These are phyloP conservation scores for Drosophila vallismaia DNA, from an alignment of 2,888 invertebrate species.

Conservation along the genomic window DNA sequence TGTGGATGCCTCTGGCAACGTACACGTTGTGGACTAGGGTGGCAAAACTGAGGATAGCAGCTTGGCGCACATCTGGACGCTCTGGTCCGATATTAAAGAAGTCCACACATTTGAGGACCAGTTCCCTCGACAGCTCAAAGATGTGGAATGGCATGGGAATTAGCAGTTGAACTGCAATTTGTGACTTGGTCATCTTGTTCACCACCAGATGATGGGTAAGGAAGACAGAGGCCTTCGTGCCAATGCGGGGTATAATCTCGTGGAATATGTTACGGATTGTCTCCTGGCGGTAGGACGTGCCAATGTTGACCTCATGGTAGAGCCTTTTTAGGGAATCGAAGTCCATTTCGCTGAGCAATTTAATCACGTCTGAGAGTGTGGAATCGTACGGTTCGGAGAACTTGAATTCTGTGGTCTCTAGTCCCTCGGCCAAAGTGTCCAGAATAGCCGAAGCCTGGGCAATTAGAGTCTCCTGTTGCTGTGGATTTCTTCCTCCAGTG, in stretches of 20 bases:
- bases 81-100: conserved; percentile 84
- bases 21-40: conserved; percentile 88
- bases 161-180: conserved; percentile 87
- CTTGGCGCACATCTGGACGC: conserved; percentile 86
- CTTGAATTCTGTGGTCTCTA: conserved; percentile 82
- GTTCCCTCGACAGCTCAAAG: conserved; percentile 85
- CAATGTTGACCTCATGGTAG: conserved; percentile 86
- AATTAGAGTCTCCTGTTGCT: conserved; percentile 81
- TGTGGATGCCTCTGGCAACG: conserved; percentile 84
- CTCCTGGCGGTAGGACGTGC: conserved; percentile 90
- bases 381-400: conserved; percentile 83
- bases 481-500: conserved; percentile 83
- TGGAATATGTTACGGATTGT: conserved; percentile 90
- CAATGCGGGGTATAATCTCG: conserved; percentile 89
- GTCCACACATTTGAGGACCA: conserved; percentile 86
- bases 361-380: conserved; percentile 82
- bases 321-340: conserved; percentile 83
- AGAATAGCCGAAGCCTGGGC: conserved; percentile 75
- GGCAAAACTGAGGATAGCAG: conserved; percentile 89
- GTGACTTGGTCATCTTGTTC: conserved; percentile 87
- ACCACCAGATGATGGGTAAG: conserved; percentile 88
- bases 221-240: conserved; percentile 87
- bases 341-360: conserved; percentile 82
- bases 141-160: conserved; percentile 89
- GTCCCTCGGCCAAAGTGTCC: conserved; percentile 81